A percentile compares a stretch with the other conserved stretches of the same genome.
These are phyloP conservation scores for Xenopus laevis DNA, from an alignment of 2,113 vertebrate genomes.

Conservation along the genomic window DNA sequence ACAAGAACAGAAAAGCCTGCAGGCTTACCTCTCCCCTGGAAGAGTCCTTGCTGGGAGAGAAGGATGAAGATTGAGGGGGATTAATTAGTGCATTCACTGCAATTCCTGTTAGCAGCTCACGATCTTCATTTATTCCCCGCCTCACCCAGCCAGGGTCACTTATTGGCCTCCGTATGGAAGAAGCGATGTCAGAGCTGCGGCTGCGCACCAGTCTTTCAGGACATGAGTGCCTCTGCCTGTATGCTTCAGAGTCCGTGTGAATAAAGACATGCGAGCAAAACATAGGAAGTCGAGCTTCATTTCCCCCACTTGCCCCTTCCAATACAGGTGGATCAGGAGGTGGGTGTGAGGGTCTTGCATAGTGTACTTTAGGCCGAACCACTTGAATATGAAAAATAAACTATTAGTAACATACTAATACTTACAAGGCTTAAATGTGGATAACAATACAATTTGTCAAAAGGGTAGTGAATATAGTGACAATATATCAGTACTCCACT, in stretches of 20 bases:
- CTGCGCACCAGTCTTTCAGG: conserved; percentile 91
- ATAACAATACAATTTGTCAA: too few relatives aligned
- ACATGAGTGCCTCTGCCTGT: conserved; percentile 89
- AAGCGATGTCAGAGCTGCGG: conserved; percentile 89
- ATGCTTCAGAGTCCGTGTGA: conserved; percentile 78
- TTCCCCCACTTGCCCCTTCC: conserved; percentile 81
- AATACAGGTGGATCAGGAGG: conserved; percentile 86
- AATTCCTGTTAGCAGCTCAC: conserved; percentile 63
- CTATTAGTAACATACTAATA: too few relatives aligned
- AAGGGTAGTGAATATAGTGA: too few relatives aligned
- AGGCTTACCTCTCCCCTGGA: conserved; percentile 86
- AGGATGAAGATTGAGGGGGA: conserved; percentile 81
- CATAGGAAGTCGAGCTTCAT: conserved; percentile 73
- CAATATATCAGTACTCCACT: too few relatives aligned
- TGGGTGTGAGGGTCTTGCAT: conserved; percentile 80
- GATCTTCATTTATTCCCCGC: conserved; percentile 79
- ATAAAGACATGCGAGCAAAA: conserved; percentile 72
- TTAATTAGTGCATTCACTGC: conserved; percentile 53
- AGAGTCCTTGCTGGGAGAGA: conserved; percentile 93
- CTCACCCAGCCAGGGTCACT: conserved; percentile 93
- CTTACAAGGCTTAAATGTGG: too few relatives aligned
- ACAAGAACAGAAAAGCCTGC: too few relatives aligned
- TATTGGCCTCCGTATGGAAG: conserved; percentile 81
- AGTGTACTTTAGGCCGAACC: conserved; percentile 92
- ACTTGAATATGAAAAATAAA: conserved; percentile 68